phyloP scores from a whole-genome alignment of 2,888 invertebrate species.

The Tiphia femorata region DNA sequence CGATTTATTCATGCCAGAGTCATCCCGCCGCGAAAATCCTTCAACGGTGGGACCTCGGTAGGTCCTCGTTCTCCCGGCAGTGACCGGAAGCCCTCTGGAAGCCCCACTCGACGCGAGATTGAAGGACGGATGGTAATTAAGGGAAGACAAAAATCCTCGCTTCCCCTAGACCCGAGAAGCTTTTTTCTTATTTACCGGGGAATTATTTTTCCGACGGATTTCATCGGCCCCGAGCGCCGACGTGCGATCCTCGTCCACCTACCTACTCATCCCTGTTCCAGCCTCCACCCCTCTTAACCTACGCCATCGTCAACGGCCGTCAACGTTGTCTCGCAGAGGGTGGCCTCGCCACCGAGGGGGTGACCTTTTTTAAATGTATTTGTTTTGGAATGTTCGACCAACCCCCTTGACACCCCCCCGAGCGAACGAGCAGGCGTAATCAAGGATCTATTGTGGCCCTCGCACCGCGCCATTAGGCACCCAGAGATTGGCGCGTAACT shows the following conservation, averaged over 20 bases:
- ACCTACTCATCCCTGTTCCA: neutral
- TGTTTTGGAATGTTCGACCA: constrained; percentile 21
- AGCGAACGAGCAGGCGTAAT: constrained; percentile 31
- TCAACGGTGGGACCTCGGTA: neutral
- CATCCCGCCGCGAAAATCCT: constrained; percentile 7
- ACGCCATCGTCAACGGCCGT: too few relatives aligned
- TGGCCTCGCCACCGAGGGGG: neutral
- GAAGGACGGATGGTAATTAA: constrained; percentile 26
- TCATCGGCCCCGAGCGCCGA: constrained; percentile 1
- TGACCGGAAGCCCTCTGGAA: constrained; percentile 13
- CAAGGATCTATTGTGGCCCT: constrained; percentile 39
- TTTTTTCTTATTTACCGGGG: constrained; percentile 19
- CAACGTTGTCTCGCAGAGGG: too few relatives aligned
- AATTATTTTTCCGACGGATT: constrained; percentile 12
- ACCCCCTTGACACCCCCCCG: constrained; percentile 6
- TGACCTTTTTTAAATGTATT: constrained; percentile 30
- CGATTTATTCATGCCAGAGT: constrained; percentile 18
- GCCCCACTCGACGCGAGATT: neutral
- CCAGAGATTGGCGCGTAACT: constrained; percentile 7
- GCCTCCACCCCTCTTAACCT: neutral
- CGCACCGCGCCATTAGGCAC: constrained; percentile 23
- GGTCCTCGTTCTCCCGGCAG: constrained; percentile 2
- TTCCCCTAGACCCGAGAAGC: neutral
- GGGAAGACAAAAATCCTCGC: constrained; percentile 26
- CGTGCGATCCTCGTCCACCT: too few relatives aligned